A percentile compares a stretch with the other conserved stretches of the same genome.
phyloP scores from a whole-genome alignment of 2,888 invertebrate genomes.

The Aleiodes leptofemur region DNA sequence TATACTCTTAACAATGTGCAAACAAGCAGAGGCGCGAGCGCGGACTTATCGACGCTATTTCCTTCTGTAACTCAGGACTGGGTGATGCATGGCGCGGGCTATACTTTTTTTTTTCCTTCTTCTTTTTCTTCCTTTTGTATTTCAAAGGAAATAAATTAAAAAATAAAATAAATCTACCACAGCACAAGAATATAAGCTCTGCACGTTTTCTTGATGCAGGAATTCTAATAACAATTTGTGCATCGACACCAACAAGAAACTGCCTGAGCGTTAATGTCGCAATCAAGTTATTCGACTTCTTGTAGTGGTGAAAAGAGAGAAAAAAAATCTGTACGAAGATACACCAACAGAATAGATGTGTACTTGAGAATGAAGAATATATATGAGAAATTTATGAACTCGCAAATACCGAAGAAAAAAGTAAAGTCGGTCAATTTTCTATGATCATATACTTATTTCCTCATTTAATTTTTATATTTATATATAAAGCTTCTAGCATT shows the following conservation, averaged over 20 bases:
- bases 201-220: constrained; percentile 39
- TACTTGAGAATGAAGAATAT: neutral
- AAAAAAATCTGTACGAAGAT: neutral
- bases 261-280: constrained; percentile 34
- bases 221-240: constrained; percentile 48
- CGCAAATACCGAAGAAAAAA: neutral
- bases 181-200: constrained; percentile 17
- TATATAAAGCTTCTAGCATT: neutral
- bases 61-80: neutral
- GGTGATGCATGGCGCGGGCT: constrained; percentile 34
- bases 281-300: constrained; percentile 45
- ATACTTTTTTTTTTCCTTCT: constrained; percentile 23
- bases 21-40: constrained; percentile 42
- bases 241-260: constrained; percentile 33
- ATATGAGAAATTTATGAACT: neutral
- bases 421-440: constrained; percentile 5
- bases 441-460: constrained; percentile 5
- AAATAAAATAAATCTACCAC: neutral
- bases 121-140: neutral
- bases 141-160: constrained; percentile 17
- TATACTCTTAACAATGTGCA: constrained; percentile 28
- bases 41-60: constrained; percentile 44
- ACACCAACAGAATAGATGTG: neutral
- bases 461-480: constrained; percentile 21
- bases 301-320: too few relatives aligned